Conservation (phyloP, 2,888 invertebrate genomes). For the Monopis laevigella region DNA sequence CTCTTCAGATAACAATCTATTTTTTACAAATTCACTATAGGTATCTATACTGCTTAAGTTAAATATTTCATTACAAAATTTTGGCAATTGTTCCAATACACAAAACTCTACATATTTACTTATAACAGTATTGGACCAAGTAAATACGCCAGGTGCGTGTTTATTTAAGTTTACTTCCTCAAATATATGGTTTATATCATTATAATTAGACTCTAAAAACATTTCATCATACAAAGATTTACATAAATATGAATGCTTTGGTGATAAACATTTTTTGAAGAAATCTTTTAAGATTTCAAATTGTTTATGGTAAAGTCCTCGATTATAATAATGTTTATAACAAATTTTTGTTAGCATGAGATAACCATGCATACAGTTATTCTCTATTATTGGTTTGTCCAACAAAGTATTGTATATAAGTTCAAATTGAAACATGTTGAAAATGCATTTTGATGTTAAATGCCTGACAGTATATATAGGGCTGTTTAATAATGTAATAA, state of each 20-base stretch:
- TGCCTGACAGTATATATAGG: conserved; percentile 52
- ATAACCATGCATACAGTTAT: conserved; percentile 48
- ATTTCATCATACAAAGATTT: conserved; percentile 34
- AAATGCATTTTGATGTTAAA: conserved; percentile 47
- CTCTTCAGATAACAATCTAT: conserved; percentile 27
- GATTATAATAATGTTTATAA: conserved; percentile 24
- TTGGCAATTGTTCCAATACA: conserved; percentile 30
- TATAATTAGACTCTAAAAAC: conserved; percentile 17
- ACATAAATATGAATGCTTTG: conserved; percentile 39
- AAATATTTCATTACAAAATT: conserved; percentile 28
- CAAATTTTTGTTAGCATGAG: conserved; percentile 35
- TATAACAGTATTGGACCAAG: conserved; percentile 37
- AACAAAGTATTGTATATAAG: conserved; percentile 26
- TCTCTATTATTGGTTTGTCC: conserved; percentile 24
- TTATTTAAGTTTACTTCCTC: conserved; percentile 24
- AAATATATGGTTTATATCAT: conserved; percentile 27
- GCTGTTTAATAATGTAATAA: conserved; percentile 41
- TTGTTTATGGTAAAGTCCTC: neutral
- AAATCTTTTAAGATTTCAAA: conserved; percentile 5
- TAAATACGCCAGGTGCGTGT: conserved; percentile 31
- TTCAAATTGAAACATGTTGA: conserved; percentile 40
- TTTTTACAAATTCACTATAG: conserved; percentile 30
- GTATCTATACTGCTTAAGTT: conserved; percentile 32
- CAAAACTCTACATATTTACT: conserved; percentile 27
- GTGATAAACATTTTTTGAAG: conserved; percentile 21